phyloP scores from a whole-genome alignment of 1,140 invertebrate genomes.

The Oryctes rhinoceros region DNA sequence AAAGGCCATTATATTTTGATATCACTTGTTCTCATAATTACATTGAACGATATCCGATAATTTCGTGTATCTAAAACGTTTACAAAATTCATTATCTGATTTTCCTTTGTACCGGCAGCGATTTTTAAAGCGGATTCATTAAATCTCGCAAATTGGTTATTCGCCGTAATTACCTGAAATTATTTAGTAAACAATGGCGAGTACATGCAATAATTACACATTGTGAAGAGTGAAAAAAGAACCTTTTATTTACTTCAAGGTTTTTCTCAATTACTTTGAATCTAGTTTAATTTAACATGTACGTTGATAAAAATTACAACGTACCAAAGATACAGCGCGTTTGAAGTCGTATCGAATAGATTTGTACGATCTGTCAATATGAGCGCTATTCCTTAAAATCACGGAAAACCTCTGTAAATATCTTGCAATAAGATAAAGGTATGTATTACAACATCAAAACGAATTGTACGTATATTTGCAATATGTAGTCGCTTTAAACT shows the following conservation, averaged over 20 bases:
- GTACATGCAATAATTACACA: slow-evolving; percentile 3
- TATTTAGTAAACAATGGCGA: slow-evolving; percentile 10
- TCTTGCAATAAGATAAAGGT: too few species aligned
- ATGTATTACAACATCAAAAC: too few species aligned
- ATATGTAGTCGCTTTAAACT: too few species aligned
- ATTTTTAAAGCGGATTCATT: slow-evolving; percentile 6
- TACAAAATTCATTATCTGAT: neutral
- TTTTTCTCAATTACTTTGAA: neutral
- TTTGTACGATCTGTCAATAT: too few species aligned
- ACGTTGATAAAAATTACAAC: slow-evolving; percentile 1
- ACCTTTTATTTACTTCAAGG: slow-evolving; percentile 10
- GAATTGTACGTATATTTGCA: too few species aligned
- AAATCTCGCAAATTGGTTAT: slow-evolving; percentile 14
- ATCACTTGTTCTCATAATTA: neutral
- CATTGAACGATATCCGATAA: neutral
- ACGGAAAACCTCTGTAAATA: too few species aligned
- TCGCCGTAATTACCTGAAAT: neutral
- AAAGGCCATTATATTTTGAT: neutral
- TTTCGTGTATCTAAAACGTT: neutral
- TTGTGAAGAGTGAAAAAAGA: neutral
- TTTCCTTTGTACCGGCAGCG: neutral
- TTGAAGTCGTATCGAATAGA: neutral
- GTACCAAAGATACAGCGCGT: neutral
- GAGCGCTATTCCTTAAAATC: too few species aligned
- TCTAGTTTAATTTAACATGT: slow-evolving; percentile 16